A percentile compares a stretch with the other conserved stretches of the same genome.
phyloP scores from a whole-genome alignment of 1,140 invertebrate genomes.

The Brevipalpus yothersi region DNA sequence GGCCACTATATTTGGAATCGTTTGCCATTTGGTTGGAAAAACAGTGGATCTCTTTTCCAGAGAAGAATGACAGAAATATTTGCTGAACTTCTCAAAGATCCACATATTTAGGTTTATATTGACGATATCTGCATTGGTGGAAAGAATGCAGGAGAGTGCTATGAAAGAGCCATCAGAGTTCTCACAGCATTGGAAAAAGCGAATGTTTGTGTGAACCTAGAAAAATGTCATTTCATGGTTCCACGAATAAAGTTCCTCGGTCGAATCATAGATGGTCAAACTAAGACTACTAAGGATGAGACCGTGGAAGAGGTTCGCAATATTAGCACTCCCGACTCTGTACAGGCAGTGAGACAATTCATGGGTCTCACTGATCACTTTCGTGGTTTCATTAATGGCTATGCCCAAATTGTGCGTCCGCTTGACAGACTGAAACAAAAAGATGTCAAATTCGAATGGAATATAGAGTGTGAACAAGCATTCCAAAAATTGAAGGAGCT shows the following conservation, averaged over 20 bases:
- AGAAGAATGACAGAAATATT: background rate
- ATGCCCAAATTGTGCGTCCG: constrained; percentile 15
- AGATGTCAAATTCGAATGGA: constrained; percentile 1
- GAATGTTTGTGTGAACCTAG: background rate
- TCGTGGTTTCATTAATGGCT: constrained; percentile 13
- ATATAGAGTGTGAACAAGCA: background rate
- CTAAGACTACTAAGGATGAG: no score
- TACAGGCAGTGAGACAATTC: background rate
- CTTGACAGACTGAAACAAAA: background rate
- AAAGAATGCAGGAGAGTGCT: background rate
- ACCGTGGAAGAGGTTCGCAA: background rate
- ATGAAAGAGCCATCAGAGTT: background rate
- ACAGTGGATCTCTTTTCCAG: background rate
- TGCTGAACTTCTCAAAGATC: background rate
- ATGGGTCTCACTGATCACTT: constrained; percentile 1
- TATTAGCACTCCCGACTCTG: background rate
- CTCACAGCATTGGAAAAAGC: background rate
- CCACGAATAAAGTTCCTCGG: background rate
- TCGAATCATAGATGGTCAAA: background rate
- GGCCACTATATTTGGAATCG: background rate
- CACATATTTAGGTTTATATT: background rate
- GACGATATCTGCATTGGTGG: background rate
- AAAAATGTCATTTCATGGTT: background rate
- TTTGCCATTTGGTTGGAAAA: constrained; percentile 2
- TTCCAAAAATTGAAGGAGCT: background rate